A percentile compares a stretch with the other conserved stretches of the same genome.
Evolutionary conservation across 1,140 invertebrate genomes (phyloP).

Genomic region (Caenorhabditis tropicalis): DNA sequence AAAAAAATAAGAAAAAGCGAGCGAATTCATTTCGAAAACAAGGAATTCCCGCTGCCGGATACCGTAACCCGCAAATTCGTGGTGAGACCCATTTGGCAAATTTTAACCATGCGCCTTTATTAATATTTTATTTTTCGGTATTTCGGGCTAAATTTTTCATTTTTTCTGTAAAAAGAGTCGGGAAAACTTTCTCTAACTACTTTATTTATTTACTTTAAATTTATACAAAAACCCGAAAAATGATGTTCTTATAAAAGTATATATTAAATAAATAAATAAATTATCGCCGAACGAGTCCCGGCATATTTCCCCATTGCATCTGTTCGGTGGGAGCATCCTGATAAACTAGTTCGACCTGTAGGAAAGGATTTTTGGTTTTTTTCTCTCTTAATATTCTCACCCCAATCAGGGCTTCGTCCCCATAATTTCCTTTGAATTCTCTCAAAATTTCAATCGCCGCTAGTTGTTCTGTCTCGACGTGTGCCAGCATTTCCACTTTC

Average conservation of each 20-base stretch:
- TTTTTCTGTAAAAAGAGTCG: too few species aligned
- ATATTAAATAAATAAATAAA: neutral
- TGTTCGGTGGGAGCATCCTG: neutral
- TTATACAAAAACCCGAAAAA: too few species aligned
- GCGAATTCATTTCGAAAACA: too few species aligned
- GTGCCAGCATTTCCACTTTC: neutral
- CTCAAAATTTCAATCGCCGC: neutral
- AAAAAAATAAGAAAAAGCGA: neutral
- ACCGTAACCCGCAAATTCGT: too few species aligned
- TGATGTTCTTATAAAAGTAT: too few species aligned
- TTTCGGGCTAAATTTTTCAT: too few species aligned
- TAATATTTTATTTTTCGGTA: too few species aligned
- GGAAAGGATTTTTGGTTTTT: neutral
- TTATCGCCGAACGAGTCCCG: constrained; percentile 24
- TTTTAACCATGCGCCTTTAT: too few species aligned
- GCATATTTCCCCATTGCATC: constrained; percentile 21
- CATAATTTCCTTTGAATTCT: neutral
- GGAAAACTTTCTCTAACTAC: too few species aligned
- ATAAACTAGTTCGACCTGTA: neutral
- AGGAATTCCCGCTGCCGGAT: too few species aligned
- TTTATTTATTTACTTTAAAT: too few species aligned
- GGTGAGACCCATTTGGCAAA: too few species aligned
- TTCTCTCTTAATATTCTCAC: neutral
- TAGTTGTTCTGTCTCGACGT: neutral
- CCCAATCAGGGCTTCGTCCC: neutral